phyloP scores from a whole-genome alignment of 2,888 invertebrate genomes.

The Steromphala cineraria region DNA sequence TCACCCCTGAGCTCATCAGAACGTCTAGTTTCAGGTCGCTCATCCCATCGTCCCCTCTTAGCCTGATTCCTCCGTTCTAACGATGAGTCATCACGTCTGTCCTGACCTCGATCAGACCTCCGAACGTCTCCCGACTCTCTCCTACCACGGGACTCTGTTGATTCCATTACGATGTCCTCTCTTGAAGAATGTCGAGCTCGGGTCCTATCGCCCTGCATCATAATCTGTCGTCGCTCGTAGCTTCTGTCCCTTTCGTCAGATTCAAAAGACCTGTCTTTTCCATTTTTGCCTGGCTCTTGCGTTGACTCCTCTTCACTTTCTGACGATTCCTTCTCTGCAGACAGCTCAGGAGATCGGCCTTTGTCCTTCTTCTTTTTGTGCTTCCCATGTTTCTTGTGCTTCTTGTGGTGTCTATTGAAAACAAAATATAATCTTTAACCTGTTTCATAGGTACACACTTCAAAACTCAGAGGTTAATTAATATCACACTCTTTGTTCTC shows the following conservation, averaged over 20 bases:
- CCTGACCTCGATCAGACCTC: neutral
- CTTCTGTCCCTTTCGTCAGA: neutral
- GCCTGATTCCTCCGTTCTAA: neutral
- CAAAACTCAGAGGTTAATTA: no score
- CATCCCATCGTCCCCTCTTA: slow-evolving; percentile 3
- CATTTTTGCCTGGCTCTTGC: slow-evolving; percentile 23
- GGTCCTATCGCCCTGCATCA: neutral
- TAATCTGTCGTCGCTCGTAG: neutral
- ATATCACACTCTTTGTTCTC: no score
- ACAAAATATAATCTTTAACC: no score
- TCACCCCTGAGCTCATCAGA: neutral
- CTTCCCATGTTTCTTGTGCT: slow-evolving; percentile 46
- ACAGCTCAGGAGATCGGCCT: neutral
- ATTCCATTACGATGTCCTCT: neutral
- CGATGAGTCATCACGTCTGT: slow-evolving; percentile 7
- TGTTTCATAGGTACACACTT: no score
- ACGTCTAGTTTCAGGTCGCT: neutral
- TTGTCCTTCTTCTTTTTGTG: slow-evolving; percentile 60
- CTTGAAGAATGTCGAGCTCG: neutral
- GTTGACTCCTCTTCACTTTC: slow-evolving; percentile 29
- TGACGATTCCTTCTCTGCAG: slow-evolving; percentile 25
- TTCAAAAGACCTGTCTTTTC: slow-evolving; percentile 18
- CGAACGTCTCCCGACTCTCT: no score
- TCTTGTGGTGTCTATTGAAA: slow-evolving; percentile 25
- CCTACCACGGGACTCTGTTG: no score